These are phyloP conservation scores for Bradypodion ventrale DNA, from an alignment of 2,797 vertebrate genomes.

Conservation along the genomic window DNA sequence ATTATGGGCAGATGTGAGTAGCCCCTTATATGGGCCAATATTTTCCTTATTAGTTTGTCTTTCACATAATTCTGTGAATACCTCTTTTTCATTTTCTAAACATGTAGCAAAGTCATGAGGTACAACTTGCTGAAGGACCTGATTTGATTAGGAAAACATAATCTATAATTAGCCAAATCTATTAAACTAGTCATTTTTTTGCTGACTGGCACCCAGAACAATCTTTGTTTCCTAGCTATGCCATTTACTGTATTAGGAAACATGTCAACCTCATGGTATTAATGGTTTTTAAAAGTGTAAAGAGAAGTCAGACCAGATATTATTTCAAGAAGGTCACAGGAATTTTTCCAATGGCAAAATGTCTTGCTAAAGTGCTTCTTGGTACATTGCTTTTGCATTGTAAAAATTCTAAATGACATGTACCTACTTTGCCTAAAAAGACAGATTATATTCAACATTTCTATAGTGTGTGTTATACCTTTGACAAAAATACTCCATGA, in stretches of 20 bases:
- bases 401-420: slow-evolving; percentile 8
- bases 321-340: slow-evolving; percentile 47
- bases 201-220: slow-evolving; percentile 30
- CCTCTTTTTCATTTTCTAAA: background rate
- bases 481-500: slow-evolving; percentile 23
- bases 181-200: background rate
- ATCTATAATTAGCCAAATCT: background rate
- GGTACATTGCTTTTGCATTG: background rate
- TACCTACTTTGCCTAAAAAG: slow-evolving; percentile 10
- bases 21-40: background rate
- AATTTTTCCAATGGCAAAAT: slow-evolving; percentile 32
- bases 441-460: background rate
- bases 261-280: slow-evolving; percentile 37
- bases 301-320: slow-evolving; percentile 59
- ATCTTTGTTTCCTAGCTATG: slow-evolving; percentile 41
- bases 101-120: background rate
- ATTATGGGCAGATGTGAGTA: background rate
- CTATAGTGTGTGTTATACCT: background rate
- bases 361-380: background rate
- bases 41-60: background rate
- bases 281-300: slow-evolving; percentile 44
- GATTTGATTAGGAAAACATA: background rate
- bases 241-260: slow-evolving; percentile 60
- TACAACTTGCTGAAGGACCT: background rate
- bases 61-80: background rate